These are phyloP conservation scores for Busseola fusca DNA, from an alignment of 2,888 invertebrate species.

Conservation along the genomic window DNA sequence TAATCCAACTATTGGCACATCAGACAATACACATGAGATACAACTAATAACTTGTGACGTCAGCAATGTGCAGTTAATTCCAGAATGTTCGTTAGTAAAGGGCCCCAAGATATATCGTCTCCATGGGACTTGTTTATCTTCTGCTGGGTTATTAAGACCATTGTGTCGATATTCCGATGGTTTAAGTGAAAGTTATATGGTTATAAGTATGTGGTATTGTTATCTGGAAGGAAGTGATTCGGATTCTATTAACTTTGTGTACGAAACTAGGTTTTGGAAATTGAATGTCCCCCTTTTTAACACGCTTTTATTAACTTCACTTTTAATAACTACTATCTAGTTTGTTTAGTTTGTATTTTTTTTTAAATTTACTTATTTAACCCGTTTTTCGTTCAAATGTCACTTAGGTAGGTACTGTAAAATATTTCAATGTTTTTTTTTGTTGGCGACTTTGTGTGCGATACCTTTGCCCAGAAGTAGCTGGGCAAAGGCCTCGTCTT, in stretches of 20 bases:
- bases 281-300: not conserved
- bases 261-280: not conserved
- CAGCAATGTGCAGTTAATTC: conserved; percentile 70
- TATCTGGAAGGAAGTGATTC: conserved; percentile 16
- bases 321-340: too few species aligned
- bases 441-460: too few species aligned
- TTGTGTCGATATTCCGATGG: conserved; percentile 72
- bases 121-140: conserved; percentile 81
- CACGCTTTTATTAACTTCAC: too few species aligned
- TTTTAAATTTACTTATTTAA: not conserved
- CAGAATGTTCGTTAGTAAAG: conserved; percentile 67
- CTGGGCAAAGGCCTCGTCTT: too few species aligned
- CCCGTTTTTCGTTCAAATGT: not conserved
- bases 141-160: conserved; percentile 72
- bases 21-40: conserved; percentile 73
- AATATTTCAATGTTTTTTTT: not conserved
- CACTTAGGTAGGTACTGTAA: not conserved
- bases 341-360: not conserved
- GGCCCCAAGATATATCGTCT: conserved; percentile 79
- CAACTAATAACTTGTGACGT: conserved; percentile 76
- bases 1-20: conserved; percentile 74
- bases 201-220: conserved; percentile 54
- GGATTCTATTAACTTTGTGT: not conserved
- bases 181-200: conserved; percentile 66
- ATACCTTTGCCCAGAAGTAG: too few species aligned